Percentiles rank a stretch among this genome's conserved stretches.
Evolutionary conservation across 1,140 invertebrate genomes (phyloP).

Genomic region (Oncopeltus fasciatus): DNA sequence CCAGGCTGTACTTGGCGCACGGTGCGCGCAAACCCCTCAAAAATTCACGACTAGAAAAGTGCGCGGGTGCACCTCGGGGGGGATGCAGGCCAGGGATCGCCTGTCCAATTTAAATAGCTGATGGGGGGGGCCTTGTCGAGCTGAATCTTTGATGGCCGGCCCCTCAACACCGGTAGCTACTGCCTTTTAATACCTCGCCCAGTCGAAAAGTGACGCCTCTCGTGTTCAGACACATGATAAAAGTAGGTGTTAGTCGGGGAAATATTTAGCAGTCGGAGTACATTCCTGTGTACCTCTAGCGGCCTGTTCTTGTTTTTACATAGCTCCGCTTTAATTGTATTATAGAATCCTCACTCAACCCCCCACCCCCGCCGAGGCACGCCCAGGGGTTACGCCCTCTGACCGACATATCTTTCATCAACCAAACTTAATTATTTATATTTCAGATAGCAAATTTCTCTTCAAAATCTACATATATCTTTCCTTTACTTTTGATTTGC

Average conservation of each 20-base stretch:
- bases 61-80: not conserved
- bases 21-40: not conserved
- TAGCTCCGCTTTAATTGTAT: constrained; percentile 12
- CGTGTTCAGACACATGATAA: constrained; percentile 5
- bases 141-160: not conserved
- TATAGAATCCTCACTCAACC: not conserved
- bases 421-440: not conserved
- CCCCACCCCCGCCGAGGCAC: not conserved
- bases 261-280: constrained; percentile 12
- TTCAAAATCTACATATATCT: too few species aligned
- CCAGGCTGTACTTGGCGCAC: too few species aligned
- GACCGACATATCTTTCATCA: constrained; percentile 1
- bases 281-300: constrained; percentile 2
- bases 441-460: too few species aligned
- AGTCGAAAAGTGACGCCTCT: constrained; percentile 7
- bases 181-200: constrained; percentile 9
- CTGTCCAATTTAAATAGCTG: not conserved
- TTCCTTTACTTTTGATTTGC: too few species aligned
- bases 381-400: not conserved
- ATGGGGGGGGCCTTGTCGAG: not conserved
- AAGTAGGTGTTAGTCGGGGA: constrained; percentile 7
- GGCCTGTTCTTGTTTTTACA: constrained; percentile 11
- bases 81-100: not conserved
- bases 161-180: not conserved
- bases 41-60: constrained; percentile 13